phyloP scores from a whole-genome alignment of 1,140 invertebrate genomes.

The Hyles euphorbiae region DNA sequence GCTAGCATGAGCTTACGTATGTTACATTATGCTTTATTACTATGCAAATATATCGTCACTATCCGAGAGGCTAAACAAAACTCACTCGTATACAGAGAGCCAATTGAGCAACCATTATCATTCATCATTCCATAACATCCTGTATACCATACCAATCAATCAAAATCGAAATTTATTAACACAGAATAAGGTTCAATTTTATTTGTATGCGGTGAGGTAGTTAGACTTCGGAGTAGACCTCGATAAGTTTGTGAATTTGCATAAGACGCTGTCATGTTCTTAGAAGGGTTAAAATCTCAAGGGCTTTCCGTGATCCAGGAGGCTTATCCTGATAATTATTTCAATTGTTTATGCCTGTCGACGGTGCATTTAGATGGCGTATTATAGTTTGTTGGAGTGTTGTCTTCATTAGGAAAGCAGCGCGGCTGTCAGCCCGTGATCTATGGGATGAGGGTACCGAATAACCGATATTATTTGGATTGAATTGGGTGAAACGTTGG shows the following conservation, averaged over 20 bases:
- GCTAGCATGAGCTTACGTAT: too few relatives aligned
- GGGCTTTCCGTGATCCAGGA: constrained; percentile 63
- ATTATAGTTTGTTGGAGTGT: constrained; percentile 67
- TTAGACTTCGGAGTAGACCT: constrained; percentile 23
- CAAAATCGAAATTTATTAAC: constrained; percentile 12
- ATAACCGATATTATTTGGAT: constrained; percentile 17
- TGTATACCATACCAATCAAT: constrained; percentile 8
- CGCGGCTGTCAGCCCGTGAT: constrained; percentile 47
- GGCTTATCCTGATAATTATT: constrained; percentile 74
- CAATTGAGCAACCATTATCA: constrained; percentile 61
- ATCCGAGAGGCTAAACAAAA: constrained; percentile 27
- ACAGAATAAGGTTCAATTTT: constrained; percentile 14
- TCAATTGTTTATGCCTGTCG: constrained; percentile 74
- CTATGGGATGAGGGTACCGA: constrained; percentile 30
- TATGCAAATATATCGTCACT: too few relatives aligned
- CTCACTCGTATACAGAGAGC: constrained; percentile 40
- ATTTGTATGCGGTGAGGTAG: constrained; percentile 4
- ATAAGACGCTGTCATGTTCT: constrained; percentile 70
- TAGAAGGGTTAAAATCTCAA: constrained; percentile 68
- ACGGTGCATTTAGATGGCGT: constrained; percentile 71
- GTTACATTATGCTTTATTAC: too few relatives aligned
- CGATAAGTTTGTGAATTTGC: constrained; percentile 66
- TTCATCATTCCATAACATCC: constrained; percentile 17
- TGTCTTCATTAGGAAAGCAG: constrained; percentile 57
- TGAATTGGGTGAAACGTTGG: too few relatives aligned